A percentile compares a stretch with the other conserved stretches of the same genome.
Evolutionary conservation across 1,140 invertebrate genomes (phyloP).

Genomic region (Anastrepha ludens): DNA sequence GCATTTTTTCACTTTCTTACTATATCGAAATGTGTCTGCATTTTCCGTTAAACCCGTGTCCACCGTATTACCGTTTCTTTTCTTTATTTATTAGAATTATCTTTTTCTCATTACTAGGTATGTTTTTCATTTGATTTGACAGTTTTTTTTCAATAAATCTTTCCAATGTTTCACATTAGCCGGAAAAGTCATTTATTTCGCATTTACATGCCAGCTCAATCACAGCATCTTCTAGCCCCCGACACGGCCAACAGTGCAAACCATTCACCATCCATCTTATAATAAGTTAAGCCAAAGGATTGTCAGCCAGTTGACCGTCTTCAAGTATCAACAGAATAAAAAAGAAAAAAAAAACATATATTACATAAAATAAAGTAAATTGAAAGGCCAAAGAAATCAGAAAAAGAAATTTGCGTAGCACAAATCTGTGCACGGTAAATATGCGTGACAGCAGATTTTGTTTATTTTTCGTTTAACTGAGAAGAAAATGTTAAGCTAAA

Average conservation of each 20-base stretch:
- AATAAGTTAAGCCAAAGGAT: constrained; percentile 27
- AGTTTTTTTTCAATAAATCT: constrained; percentile 35
- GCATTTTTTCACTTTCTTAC: not conserved
- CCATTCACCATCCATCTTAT: not conserved
- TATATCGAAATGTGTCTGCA: not conserved
- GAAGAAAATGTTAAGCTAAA: not conserved
- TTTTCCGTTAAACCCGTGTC: not conserved
- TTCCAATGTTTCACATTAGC: constrained; percentile 40
- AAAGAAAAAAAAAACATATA: not conserved
- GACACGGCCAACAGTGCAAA: not conserved
- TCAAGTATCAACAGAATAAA: not conserved
- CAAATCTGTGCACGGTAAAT: not conserved
- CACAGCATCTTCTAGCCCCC: not conserved
- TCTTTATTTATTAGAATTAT: not conserved
- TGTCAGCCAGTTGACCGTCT: constrained; percentile 36
- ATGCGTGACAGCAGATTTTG: not conserved
- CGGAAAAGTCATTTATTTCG: constrained; percentile 24
- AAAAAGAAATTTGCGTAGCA: too few relatives aligned
- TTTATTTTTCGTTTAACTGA: not conserved
- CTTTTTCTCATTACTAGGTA: not conserved
- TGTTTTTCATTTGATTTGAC: constrained; percentile 8
- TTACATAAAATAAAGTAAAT: not conserved
- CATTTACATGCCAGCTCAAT: constrained; percentile 41
- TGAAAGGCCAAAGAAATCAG: constrained; percentile 25
- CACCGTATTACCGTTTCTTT: not conserved